Percentiles rank a stretch among this genome's conserved stretches.
Evolutionary conservation across 1,140 invertebrate genomes (phyloP).

Genomic region (Frieseomelitta varia): DNA sequence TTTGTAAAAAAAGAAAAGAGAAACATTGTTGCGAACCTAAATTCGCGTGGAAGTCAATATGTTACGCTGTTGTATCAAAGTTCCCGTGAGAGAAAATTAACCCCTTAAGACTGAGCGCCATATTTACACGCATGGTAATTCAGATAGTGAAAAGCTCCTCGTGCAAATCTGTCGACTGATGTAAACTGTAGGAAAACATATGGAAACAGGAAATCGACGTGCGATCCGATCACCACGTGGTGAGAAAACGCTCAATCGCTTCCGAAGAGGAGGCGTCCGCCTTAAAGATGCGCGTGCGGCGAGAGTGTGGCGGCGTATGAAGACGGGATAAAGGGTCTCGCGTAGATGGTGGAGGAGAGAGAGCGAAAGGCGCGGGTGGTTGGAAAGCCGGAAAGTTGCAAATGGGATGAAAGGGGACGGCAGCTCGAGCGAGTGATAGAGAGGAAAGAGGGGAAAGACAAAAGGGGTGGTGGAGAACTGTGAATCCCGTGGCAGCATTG

Average conservation of each 20-base stretch:
- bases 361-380: slow-evolving; percentile 18
- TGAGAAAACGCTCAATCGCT: slow-evolving; percentile 47
- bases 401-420: slow-evolving; percentile 67
- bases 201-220: too few relatives aligned
- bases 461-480: slow-evolving; percentile 71
- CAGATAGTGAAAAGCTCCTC: too few relatives aligned
- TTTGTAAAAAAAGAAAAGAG: too few relatives aligned
- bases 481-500: slow-evolving; percentile 72
- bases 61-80: too few relatives aligned
- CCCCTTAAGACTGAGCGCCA: too few relatives aligned
- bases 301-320: slow-evolving; percentile 44
- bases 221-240: not conserved
- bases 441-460: slow-evolving; percentile 68
- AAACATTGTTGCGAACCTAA: too few relatives aligned
- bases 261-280: slow-evolving; percentile 43
- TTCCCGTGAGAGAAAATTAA: too few relatives aligned
- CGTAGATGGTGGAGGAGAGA: not conserved
- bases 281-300: slow-evolving; percentile 49
- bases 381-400: slow-evolving; percentile 67
- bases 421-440: slow-evolving; percentile 60
- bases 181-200: too few relatives aligned
- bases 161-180: too few relatives aligned
- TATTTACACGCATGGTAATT: too few relatives aligned
- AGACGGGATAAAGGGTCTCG: slow-evolving; percentile 50
- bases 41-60: too few relatives aligned